Evolutionary conservation across 1,140 invertebrate species (phyloP), one percentile per base, ranked within the genome.

Genomic region (Nasonia giraulti): DNA sequence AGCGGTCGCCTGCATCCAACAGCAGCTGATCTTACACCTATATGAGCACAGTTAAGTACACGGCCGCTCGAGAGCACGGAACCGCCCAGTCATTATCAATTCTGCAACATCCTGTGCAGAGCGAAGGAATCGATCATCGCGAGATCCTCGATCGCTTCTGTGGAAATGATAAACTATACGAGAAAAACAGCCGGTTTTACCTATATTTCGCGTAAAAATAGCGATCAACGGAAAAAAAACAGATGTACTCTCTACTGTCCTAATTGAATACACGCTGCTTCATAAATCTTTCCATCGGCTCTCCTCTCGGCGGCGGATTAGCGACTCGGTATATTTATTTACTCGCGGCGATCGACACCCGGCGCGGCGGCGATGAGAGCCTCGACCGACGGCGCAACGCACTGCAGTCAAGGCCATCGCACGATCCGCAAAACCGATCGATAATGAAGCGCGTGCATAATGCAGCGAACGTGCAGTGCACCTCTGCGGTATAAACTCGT

Each of bases 361-460:
- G 0, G 50, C 17, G 55, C 1, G 27, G 27, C 27, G 27, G 27
- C 20, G 17, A 62, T n/a, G 17, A 62, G 6, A 62, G 6, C 55
- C 6, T 62, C 55, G 20, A 62, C 50, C 50, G 17, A 55, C 50
- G 55, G 4, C 14, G 55, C 17, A 37, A 6, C n/a, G 23, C 27
- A n/a, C 7, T 23, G 2, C 12, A 76, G 47, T 82, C 81, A 82
- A 82, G 81, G 81, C 55, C 55, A n/a, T 17, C 71, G 40, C 47
- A 27, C 17, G 27, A 82, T 74, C 23, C 3, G 33, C n/a, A 37
- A 82, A 82, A 40, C 44, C 31, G 80, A 82, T 82, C 71, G 73
- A 82, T 82, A 12, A 75, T 40, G 71, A 62, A 20, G 17, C 47
- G 71, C 23, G 71, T 75, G 71, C 50, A 50, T 31, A 62, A 62